phyloP scores from a whole-genome alignment of 30 jellyfish, hydroid and myxozoan species.

The Hydractinia symbiolongicarpus region DNA sequence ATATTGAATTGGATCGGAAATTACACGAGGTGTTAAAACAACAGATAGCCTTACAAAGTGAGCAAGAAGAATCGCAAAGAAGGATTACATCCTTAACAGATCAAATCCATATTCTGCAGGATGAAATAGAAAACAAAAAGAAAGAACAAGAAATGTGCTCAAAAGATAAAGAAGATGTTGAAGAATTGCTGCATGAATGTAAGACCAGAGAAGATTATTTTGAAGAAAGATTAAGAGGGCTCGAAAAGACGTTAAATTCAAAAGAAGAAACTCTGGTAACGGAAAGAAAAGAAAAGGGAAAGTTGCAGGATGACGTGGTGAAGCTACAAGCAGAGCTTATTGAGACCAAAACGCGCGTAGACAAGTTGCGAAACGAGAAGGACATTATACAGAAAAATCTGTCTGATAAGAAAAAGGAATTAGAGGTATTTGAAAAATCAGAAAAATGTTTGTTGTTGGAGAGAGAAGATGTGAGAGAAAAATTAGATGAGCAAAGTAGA shows the following conservation, averaged over 20 bases:
- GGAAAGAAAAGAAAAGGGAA: slow-evolving; percentile 28
- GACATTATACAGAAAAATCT: slow-evolving; percentile 11
- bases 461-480: not conserved
- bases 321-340: slow-evolving; percentile 22
- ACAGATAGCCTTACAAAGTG: slow-evolving; percentile 29
- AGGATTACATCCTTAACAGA: not conserved
- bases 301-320: slow-evolving; percentile 12
- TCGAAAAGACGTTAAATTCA: slow-evolving; percentile 10
- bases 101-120: slow-evolving; percentile 1
- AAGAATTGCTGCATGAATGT: slow-evolving; percentile 7
- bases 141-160: not conserved
- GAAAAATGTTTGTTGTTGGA: not conserved
- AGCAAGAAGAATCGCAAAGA: slow-evolving; percentile 18
- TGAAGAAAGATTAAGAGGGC: slow-evolving; percentile 31
- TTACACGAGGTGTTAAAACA: slow-evolving; percentile 32
- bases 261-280: slow-evolving; percentile 24
- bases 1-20: slow-evolving; percentile 35
- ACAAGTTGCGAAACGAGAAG: slow-evolving; percentile 3
- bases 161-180: not conserved
- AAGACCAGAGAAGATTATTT: slow-evolving; percentile 14
- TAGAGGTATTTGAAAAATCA: not conserved
- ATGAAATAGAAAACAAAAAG: slow-evolving; percentile 8
- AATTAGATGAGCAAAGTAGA: not conserved
- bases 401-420: not conserved
- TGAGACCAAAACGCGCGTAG: slow-evolving; percentile 2